A percentile compares a stretch with the other conserved stretches of the same genome.
Evolutionary conservation across 2,888 invertebrate species (phyloP).

Genomic region (Phlogophora meticulosa): DNA sequence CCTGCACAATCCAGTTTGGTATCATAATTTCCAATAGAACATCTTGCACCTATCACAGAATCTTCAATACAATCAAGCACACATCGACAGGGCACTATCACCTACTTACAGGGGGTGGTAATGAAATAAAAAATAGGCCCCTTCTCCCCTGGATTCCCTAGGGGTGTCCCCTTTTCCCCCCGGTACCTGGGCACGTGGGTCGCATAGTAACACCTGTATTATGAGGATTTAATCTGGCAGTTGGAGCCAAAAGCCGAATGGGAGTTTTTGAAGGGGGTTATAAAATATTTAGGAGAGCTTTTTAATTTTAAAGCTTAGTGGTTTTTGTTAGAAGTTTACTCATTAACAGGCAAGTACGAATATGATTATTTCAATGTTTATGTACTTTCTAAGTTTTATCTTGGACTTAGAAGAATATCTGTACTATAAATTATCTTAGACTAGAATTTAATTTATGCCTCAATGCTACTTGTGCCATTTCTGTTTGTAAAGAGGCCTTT

Average conservation of each 20-base stretch:
- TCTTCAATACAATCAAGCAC: conserved; percentile 30
- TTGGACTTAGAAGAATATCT: too few relatives aligned
- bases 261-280: conserved; percentile 19
- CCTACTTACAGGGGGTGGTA: conserved; percentile 71
- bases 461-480: too few relatives aligned
- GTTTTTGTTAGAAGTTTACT: too few relatives aligned
- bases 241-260: conserved; percentile 19
- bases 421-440: too few relatives aligned
- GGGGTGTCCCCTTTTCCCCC: conserved; percentile 33
- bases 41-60: too few relatives aligned
- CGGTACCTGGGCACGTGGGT: conserved; percentile 67
- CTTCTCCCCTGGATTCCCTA: conserved; percentile 32
- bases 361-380: too few relatives aligned
- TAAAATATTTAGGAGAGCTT: not conserved
- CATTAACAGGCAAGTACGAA: too few relatives aligned
- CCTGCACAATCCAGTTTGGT: too few relatives aligned
- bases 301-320: conserved; percentile 1
- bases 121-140: conserved; percentile 73
- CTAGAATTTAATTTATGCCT: too few relatives aligned
- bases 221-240: conserved; percentile 39
- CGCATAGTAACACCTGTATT: conserved; percentile 70
- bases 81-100: conserved; percentile 63
- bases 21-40: too few relatives aligned
- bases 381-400: too few relatives aligned
- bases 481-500: too few relatives aligned